Conservation (phyloP, 2,888 invertebrate species). For the Aspidiotus destructor region DNA sequence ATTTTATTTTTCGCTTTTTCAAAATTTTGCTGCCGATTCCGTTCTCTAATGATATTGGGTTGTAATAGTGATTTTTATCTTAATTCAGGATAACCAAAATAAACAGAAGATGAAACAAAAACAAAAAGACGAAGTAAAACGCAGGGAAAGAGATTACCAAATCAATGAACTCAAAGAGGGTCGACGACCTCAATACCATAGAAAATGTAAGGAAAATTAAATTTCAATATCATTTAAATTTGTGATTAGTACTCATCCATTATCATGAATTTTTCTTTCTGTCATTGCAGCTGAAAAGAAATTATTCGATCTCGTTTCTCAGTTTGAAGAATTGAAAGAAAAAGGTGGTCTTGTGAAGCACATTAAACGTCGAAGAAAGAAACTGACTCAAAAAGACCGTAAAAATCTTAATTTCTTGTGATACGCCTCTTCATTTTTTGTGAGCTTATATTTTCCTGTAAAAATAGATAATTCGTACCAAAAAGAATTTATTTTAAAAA, state of each 20-base stretch:
- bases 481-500: too few relatives aligned
- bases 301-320: neutral
- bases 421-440: neutral
- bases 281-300: constrained; percentile 6
- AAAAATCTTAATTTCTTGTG: neutral
- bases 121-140: neutral
- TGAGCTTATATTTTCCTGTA: neutral
- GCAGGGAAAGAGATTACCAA: neutral
- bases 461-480: neutral
- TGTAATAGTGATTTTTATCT: neutral
- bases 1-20: too few relatives aligned
- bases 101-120: neutral
- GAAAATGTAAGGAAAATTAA: neutral
- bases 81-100: constrained; percentile 2
- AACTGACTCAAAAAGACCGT: neutral
- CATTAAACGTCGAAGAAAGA: constrained; percentile 13
- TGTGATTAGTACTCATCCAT: neutral
- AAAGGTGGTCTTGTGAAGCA: constrained; percentile 12
- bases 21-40: too few relatives aligned
- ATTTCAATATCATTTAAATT: neutral
- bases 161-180: constrained; percentile 3
- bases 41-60: too few relatives aligned
- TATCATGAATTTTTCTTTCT: neutral
- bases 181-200: neutral
- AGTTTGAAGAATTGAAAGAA: constrained; percentile 6